phyloP scores from a whole-genome alignment of 2,113 vertebrate genomes.

The Dryoscopus gambensis region DNA sequence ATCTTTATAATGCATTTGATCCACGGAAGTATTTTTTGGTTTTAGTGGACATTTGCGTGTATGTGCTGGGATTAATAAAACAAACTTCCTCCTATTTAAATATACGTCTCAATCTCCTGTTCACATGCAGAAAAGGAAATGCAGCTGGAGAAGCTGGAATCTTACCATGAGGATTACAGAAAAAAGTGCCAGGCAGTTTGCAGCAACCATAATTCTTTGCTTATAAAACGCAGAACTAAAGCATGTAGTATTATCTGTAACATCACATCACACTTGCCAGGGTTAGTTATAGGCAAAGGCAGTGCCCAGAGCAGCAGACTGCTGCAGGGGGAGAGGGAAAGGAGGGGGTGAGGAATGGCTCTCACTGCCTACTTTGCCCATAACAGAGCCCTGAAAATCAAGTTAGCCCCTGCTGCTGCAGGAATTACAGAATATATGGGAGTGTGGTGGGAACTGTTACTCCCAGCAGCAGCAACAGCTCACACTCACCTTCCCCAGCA shows the following conservation, averaged over 20 bases:
- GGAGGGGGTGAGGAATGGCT: background rate
- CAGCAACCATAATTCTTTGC: background rate
- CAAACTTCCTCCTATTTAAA: background rate
- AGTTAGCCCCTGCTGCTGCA: background rate
- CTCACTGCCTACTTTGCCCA: background rate
- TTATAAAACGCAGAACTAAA: background rate
- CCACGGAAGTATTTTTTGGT: background rate
- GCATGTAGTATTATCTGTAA: background rate
- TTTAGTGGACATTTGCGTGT: background rate
- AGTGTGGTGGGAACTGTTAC: background rate
- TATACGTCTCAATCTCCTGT: background rate
- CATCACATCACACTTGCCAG: background rate
- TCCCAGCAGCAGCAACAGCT: background rate
- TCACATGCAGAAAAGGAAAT: background rate
- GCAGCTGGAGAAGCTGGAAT: background rate
- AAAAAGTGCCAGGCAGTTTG: background rate
- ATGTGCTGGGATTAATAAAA: background rate
- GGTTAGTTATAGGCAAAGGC: background rate
- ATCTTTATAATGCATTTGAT: background rate
- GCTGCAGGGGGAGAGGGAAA: background rate
- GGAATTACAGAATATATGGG: background rate
- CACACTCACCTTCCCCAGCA: background rate
- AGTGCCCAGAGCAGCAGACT: background rate
- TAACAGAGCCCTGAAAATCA: background rate
- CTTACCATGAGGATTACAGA: background rate